A percentile compares a stretch with the other conserved stretches of the same genome.
phyloP scores from a whole-genome alignment of 2,797 vertebrate genomes.

The Cygnus olor region DNA sequence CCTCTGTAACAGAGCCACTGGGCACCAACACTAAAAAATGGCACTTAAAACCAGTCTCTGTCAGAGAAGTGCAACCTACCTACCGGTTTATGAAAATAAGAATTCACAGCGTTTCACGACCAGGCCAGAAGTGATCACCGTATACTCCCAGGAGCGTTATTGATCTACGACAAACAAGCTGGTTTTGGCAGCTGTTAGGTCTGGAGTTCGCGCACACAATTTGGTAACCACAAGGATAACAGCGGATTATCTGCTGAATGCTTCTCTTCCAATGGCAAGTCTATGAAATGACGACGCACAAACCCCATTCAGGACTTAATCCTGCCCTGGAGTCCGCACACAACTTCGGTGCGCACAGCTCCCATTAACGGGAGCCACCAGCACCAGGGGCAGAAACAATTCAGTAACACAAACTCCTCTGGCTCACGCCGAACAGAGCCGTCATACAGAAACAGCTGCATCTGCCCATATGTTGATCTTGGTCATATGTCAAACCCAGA shows the following conservation, averaged over 20 bases:
- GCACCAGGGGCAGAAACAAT: slow-evolving; percentile 1
- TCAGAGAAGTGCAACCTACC: neutral
- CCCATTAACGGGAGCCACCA: neutral
- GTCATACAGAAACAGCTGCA: slow-evolving; percentile 1
- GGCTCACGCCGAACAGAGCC: neutral
- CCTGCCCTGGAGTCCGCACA: slow-evolving; percentile 12
- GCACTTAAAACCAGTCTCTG: neutral
- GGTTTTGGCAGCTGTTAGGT: neutral
- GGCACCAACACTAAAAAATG: rapidly evolving
- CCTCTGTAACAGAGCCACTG: neutral
- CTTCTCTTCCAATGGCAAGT: slow-evolving; percentile 41
- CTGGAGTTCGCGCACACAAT: neutral
- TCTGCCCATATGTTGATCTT: neutral
- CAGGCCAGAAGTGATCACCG: neutral
- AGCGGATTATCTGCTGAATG: slow-evolving; percentile 25
- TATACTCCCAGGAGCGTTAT: neutral
- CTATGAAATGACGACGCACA: slow-evolving; percentile 31
- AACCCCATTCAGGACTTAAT: slow-evolving; percentile 47
- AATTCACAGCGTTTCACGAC: neutral
- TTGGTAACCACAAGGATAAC: neutral
- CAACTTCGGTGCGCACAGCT: neutral
- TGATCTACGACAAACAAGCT: neutral
- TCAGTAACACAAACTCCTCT: neutral
- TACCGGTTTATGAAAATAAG: neutral
- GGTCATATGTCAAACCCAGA: slow-evolving; percentile 2